Base-by-base conservation (phyloP, 2,797 vertebrate species). In the Ataeniobius toweri region DNA sequence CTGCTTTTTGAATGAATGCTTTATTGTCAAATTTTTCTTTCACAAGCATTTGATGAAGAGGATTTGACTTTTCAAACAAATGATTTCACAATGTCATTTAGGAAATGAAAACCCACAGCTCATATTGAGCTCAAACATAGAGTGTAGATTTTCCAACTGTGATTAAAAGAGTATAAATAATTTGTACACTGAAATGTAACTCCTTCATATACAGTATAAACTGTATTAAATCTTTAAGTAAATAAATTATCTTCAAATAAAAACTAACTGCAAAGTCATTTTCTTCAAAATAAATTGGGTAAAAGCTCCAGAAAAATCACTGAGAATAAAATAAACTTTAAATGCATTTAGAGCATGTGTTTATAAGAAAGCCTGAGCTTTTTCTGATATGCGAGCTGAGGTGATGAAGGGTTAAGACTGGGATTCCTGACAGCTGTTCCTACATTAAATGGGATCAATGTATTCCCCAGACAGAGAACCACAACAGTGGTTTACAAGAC, bases 351-450 rank as follows among this genome's bases (percentile, higher is more conserved):
- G 81, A 82, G 76, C 53, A 61, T 89, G 91, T 93, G 93, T 93
- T 89, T 81, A 77, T 82, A 89, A 89, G 83, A 79, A 89, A 81
- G 83, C 78, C 88, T 75, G 69, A 70, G 83, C 68, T 91, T 87
- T 89, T 83, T 89, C 86, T 93, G 80, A 86, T 88, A 93, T 92
- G 89, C 78, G 80, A 89, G 87, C 86, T 87, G 90, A 94, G 91
- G 93, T 80, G 86, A 86, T 81, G 81, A 91, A 85, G 88, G 90
- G 92, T 89, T 92, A 91, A 93, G 89, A 90, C 88, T 67, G 75
- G 92, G 91, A 95, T 94, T 92, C 88, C 80, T 79, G 91, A 92
- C 95, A 95, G 94, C 94, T 95, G 94, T 91, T 91, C 86, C 86
- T 81, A 91, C 85, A 92, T 93, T 94, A 93, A 78, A 84, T 80